Evolutionary conservation across 2,113 vertebrate genomes (phyloP).

Genomic region (Procavia capensis): DNA sequence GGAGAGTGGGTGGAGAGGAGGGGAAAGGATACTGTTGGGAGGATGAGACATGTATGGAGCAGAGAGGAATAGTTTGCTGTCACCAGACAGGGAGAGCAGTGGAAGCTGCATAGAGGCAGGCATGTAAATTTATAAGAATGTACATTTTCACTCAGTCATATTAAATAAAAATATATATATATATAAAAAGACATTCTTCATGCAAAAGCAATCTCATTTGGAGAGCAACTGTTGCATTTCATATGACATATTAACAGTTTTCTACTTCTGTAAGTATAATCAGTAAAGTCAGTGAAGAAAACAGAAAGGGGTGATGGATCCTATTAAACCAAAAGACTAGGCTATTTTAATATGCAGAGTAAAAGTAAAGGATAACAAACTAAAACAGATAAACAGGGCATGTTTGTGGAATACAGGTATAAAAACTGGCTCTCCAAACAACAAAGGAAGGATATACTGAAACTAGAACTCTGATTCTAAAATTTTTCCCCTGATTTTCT

Average conservation of each 20-base stretch:
- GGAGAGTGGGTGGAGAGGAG: too few relatives aligned
- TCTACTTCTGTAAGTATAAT: neutral
- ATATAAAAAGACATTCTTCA: slow-evolving; percentile 14
- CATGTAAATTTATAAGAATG: too few relatives aligned
- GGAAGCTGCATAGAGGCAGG: too few relatives aligned
- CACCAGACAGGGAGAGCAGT: too few relatives aligned
- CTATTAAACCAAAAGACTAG: neutral
- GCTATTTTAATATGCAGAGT: neutral
- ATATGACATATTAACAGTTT: neutral
- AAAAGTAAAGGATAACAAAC: neutral
- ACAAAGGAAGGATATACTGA: neutral
- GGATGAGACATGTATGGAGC: too few relatives aligned
- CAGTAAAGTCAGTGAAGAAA: neutral
- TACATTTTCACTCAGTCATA: too few relatives aligned
- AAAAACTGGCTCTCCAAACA: neutral
- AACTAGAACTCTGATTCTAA: neutral
- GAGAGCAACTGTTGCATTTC: slow-evolving; percentile 2
- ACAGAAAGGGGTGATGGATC: neutral
- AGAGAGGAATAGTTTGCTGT: too few relatives aligned
- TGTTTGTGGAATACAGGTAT: neutral
- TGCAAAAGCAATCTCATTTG: slow-evolving; percentile 18
- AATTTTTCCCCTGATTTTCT: neutral
- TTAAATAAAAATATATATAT: too few relatives aligned
- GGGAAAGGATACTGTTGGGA: too few relatives aligned
- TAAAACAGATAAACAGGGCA: neutral